Percentiles rank a stretch among this genome's conserved stretches.
Evolutionary conservation across 2,113 vertebrate genomes (phyloP).

Genomic region (Corythoichthys intestinalis): DNA sequence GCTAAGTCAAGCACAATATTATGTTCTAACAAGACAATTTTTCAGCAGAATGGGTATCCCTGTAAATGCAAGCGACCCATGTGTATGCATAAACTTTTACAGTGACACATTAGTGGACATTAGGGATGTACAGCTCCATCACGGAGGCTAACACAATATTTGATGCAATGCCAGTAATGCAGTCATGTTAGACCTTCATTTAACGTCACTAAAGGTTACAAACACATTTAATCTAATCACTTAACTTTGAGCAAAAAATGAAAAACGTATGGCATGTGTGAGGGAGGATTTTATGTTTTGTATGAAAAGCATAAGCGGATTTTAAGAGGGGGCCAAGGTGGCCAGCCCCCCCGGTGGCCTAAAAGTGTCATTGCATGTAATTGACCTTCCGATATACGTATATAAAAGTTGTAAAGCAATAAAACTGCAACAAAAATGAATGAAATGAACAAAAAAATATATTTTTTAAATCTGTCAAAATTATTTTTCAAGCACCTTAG

Average conservation of each 20-base stretch:
- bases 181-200: neutral
- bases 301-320: too few relatives aligned
- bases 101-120: neutral
- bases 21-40: slow-evolving; percentile 3
- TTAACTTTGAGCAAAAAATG: neutral
- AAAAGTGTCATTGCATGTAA: too few relatives aligned
- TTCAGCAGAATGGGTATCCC: neutral
- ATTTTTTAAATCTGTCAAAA: too few relatives aligned
- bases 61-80: neutral
- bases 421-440: too few relatives aligned
- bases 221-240: neutral
- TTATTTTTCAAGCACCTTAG: too few relatives aligned
- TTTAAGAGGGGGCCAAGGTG: too few relatives aligned
- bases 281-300: too few relatives aligned
- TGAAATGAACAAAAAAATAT: too few relatives aligned
- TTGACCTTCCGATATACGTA: too few relatives aligned
- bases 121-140: neutral
- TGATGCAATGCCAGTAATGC: neutral
- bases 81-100: neutral
- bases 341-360: too few relatives aligned
- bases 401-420: too few relatives aligned
- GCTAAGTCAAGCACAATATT: slow-evolving; percentile 2
- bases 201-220: neutral
- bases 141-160: neutral
- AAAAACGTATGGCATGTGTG: too few relatives aligned